phyloP scores from a whole-genome alignment of 2,113 vertebrate species.

The Caranx ignobilis region DNA sequence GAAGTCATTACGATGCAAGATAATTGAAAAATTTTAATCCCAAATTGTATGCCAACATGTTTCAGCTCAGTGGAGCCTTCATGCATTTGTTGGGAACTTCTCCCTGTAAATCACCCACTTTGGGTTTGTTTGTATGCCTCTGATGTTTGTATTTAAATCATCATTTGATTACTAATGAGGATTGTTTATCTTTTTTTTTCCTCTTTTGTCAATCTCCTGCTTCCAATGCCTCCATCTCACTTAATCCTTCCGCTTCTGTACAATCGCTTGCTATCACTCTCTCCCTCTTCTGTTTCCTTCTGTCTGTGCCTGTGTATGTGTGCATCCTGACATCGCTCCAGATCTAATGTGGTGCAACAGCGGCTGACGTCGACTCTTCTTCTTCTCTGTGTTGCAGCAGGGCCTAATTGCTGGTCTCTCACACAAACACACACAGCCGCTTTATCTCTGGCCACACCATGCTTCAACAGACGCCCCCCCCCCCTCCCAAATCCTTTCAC shows the following conservation, averaged over 20 bases:
- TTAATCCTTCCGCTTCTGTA: conserved; percentile 40
- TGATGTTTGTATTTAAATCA: conserved; percentile 24
- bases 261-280: conserved; percentile 31
- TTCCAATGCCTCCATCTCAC: conserved; percentile 26
- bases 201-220: conserved; percentile 34
- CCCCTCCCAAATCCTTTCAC: no score
- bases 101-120: conserved; percentile 6
- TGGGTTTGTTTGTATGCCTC: conserved; percentile 18
- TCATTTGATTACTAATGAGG: conserved; percentile 34
- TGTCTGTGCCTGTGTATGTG: conserved; percentile 19
- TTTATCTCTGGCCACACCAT: conserved; percentile 74
- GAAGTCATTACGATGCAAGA: conserved; percentile 7
- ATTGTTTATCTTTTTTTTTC: conserved; percentile 23
- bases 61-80: conserved; percentile 12
- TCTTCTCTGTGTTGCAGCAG: conserved; percentile 51
- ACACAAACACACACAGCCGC: conserved; percentile 67
- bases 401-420: conserved; percentile 77
- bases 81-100: neutral
- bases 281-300: conserved; percentile 25
- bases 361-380: conserved; percentile 66
- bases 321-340: conserved; percentile 38
- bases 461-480: conserved; percentile 60
- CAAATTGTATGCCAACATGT: neutral
- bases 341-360: conserved; percentile 62
- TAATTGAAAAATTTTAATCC: conserved; percentile 8